A percentile compares a stretch with the other conserved stretches of the same genome.
Conservation (phyloP, 2,888 invertebrate species). For the Pollenia amentaria region DNA sequence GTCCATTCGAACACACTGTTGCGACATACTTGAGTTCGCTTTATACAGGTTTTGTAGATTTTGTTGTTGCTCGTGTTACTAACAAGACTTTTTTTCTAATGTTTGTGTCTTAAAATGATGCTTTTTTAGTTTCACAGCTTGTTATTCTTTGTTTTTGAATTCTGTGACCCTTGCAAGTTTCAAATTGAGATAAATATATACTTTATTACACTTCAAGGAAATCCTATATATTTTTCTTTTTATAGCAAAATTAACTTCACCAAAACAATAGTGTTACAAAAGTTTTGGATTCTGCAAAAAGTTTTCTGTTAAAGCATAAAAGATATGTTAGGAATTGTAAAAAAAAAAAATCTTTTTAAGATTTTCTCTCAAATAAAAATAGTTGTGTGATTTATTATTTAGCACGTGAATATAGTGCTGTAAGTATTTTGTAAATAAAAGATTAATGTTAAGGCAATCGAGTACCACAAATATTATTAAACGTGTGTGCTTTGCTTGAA, state of each 20-base stretch:
- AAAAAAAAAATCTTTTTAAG: conserved; percentile 7
- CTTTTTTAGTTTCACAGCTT: neutral
- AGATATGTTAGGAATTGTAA: neutral
- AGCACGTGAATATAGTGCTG: too few species aligned
- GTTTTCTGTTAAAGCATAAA: neutral
- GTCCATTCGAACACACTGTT: conserved; percentile 37
- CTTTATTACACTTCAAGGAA: conserved; percentile 41
- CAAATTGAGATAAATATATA: conserved; percentile 41
- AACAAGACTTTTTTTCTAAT: too few species aligned
- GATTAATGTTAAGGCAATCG: neutral
- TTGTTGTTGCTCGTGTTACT: too few species aligned
- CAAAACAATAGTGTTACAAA: neutral
- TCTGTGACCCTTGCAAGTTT: conserved; percentile 35
- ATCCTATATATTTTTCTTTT: conserved; percentile 14
- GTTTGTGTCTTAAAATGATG: neutral
- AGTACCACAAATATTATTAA: neutral
- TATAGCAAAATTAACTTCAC: conserved; percentile 19
- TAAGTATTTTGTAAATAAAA: neutral
- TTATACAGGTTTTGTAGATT: conserved; percentile 1
- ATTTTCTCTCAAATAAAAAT: neutral
- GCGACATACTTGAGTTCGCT: conserved; percentile 20
- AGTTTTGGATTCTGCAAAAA: neutral
- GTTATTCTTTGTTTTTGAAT: conserved; percentile 20
- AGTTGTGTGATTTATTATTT: conserved; percentile 18
- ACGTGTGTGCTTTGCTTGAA: too few species aligned